A percentile compares a stretch with the other conserved stretches of the same genome.
Evolutionary conservation across 2,888 invertebrate genomes (phyloP).

Genomic region (Parthenolecanium corni): DNA sequence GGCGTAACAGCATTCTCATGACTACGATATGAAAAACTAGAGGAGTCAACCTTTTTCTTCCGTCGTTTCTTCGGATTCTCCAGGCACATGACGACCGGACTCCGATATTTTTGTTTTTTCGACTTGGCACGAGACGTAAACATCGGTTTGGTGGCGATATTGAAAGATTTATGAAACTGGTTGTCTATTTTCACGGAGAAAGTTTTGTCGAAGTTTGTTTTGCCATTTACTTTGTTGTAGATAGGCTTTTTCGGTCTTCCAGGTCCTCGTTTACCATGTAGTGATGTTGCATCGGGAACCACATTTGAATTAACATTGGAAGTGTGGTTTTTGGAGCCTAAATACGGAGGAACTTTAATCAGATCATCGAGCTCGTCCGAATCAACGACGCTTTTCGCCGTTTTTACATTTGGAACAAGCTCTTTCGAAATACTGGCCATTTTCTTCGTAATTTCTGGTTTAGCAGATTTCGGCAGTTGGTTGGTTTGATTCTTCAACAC

Average conservation of each 20-base stretch:
- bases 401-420: not conserved
- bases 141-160: not conserved
- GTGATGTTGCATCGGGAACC: not conserved
- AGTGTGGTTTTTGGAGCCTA: not conserved
- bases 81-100: not conserved
- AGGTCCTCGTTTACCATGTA: conserved; percentile 34
- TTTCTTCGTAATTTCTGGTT: no score
- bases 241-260: conserved; percentile 37
- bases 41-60: not conserved
- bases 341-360: not conserved
- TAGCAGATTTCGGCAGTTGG: not conserved
- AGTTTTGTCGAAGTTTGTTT: conserved; percentile 5
- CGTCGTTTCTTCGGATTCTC: not conserved
- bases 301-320: not conserved
- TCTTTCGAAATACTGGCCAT: no score
- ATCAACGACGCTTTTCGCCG: not conserved
- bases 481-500: not conserved
- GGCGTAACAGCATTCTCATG: not conserved
- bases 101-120: not conserved
- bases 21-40: not conserved
- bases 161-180: conserved; percentile 2
- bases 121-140: not conserved
- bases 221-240: conserved; percentile 7
- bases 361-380: not conserved
- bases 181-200: not conserved